Percentiles rank a stretch among this genome's conserved stretches.
These are phyloP conservation scores for Neosilurus hyrtlii DNA, from an alignment of 2,797 vertebrate genomes.

Conservation along the genomic window DNA sequence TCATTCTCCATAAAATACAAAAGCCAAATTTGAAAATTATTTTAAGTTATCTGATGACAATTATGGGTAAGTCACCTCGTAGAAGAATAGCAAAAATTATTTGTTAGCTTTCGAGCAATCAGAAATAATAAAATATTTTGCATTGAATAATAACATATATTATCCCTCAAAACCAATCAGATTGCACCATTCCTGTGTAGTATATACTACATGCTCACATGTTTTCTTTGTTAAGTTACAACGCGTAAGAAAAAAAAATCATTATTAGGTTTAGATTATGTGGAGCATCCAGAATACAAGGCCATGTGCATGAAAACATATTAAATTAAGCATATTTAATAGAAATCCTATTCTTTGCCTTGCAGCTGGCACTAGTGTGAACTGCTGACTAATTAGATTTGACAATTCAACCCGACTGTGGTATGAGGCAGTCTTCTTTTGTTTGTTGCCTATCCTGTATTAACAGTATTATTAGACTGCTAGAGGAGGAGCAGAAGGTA, in stretches of 20 bases:
- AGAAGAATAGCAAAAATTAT: too few relatives aligned
- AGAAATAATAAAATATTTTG: too few relatives aligned
- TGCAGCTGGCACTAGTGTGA: background rate
- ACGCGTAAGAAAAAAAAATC: background rate
- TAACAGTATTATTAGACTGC: background rate
- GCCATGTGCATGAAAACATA: background rate
- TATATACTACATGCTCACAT: background rate
- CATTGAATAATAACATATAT: too few relatives aligned
- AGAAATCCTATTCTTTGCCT: background rate
- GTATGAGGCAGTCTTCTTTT: background rate
- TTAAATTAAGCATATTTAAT: too few relatives aligned
- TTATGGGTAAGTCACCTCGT: too few relatives aligned
- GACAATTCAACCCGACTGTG: background rate
- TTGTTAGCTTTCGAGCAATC: too few relatives aligned
- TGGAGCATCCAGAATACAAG: background rate
- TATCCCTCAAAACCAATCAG: too few relatives aligned
- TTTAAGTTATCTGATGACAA: too few relatives aligned
- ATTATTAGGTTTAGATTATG: background rate
- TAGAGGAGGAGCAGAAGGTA: slow-evolving; percentile 1
- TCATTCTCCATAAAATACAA: too few relatives aligned
- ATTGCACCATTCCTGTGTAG: too few relatives aligned
- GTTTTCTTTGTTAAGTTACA: background rate
- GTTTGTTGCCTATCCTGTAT: background rate
- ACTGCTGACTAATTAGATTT: background rate
- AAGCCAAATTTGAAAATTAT: too few relatives aligned